Evolutionary conservation across 2,797 vertebrate species (phyloP), one percentile per base, ranked within the genome.

Genomic region (Sorex maritimensis): DNA sequence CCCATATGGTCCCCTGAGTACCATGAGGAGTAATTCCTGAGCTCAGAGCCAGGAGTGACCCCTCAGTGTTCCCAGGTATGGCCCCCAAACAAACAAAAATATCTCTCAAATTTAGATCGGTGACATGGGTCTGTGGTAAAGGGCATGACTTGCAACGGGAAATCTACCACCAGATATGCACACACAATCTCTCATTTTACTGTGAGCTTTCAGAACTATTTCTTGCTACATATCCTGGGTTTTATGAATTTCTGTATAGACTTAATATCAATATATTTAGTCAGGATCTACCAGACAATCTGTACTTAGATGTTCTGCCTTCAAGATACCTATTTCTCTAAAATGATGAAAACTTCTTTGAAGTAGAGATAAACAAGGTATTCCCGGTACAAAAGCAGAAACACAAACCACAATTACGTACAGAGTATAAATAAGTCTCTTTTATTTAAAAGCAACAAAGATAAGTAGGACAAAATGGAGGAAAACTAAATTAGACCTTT

Each of bases 311-410:
- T 46, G 23, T 17, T 95, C n/a, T 90, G 61, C 28, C 61, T 90
- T 71, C 24, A 81, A 75, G 30, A 58, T 90, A 71, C 72, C 52
- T 81, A 80, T 30, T 74, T 41, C 67, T 90, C 83, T 61, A 26
- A 94, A 93, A 78, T 86, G 68, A 73, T 52, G 73, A 86, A 95
- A 83, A 13, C 63, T 30, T 86, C 89, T 84, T 88, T 90, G 41
- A 96, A 91, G 41, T 14, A 44, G 68, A 90, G 11, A 17, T 30
- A 65, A 83, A 78, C 21, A 74, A 86, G 19, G 0, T 49, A 71
- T 90, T 10, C 86, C 11, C 41, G 78, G 26, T 78, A 30, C 63
- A 74, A 91, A 94, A 80, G 63, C 84, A 58, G 17, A 88, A 44
- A 4, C 75, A 61, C 28, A 68, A 89, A 92, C 73, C 92, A 63